Evolutionary conservation across 2,113 vertebrate species (phyloP).

Genomic region (Megaceryle maxima): DNA sequence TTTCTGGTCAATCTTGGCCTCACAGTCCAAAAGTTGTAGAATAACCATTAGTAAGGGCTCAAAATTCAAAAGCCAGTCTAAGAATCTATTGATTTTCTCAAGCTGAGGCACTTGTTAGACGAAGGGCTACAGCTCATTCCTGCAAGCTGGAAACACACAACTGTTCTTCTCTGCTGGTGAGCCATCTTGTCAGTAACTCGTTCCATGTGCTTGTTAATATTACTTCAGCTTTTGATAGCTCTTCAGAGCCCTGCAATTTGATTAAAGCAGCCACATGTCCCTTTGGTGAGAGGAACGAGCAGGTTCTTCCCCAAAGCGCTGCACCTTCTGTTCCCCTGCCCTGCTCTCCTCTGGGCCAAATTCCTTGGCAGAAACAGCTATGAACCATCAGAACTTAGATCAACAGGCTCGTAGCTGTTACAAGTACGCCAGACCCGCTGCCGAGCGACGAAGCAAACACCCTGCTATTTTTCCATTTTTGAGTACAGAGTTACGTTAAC

Average conservation of each 20-base stretch:
- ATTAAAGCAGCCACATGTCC: not conserved
- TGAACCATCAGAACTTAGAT: not conserved
- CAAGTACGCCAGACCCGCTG: not conserved
- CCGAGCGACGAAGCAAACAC: not conserved
- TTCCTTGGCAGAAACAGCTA: not conserved
- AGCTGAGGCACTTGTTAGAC: not conserved
- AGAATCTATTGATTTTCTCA: not conserved
- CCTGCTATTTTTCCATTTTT: not conserved
- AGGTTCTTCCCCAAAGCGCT: not conserved
- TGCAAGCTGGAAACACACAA: rapidly evolving
- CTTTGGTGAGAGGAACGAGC: not conserved
- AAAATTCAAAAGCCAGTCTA: not conserved
- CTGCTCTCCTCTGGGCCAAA: not conserved
- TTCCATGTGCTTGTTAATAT: not conserved
- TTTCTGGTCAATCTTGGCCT: not conserved
- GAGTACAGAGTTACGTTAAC: not conserved
- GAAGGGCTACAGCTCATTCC: not conserved
- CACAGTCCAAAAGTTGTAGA: not conserved
- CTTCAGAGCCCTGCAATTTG: not conserved
- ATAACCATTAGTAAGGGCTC: not conserved
- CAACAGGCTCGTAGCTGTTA: not conserved
- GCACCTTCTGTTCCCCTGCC: not conserved
- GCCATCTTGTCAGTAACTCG: not conserved
- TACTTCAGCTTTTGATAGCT: not conserved
- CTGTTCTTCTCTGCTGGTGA: not conserved